phyloP scores from a whole-genome alignment of 2,797 vertebrate genomes.

The Pangasius mekongensis region DNA sequence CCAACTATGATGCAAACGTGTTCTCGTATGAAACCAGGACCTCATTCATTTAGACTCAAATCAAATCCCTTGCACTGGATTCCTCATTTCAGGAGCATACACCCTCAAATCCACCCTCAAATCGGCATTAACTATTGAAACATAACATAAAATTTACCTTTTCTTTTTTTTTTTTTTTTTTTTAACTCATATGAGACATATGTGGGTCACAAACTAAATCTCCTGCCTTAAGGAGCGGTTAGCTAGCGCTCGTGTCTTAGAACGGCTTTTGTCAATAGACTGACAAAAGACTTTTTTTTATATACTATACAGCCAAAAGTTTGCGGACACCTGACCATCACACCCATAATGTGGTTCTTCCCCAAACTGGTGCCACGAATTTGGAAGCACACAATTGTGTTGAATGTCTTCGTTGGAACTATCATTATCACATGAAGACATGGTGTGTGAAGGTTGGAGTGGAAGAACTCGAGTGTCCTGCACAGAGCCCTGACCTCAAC shows the following conservation, averaged over 20 bases:
- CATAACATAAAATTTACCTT: accelerated
- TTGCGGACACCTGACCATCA: too few species aligned
- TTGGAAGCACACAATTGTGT: too few species aligned
- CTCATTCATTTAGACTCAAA: conserved; percentile 26
- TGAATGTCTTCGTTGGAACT: too few species aligned
- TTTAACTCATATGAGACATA: not conserved
- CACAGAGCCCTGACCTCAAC: too few species aligned
- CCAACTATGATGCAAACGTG: not conserved
- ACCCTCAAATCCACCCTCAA: too few species aligned
- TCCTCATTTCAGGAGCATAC: conserved; percentile 41
- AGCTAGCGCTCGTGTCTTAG: not conserved
- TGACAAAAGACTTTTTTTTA: conserved; percentile 61
- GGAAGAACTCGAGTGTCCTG: too few species aligned
- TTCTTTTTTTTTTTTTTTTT: not conserved
- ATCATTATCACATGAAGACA: too few species aligned
- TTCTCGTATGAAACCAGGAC: conserved; percentile 27
- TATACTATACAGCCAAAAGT: too few species aligned
- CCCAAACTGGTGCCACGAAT: too few species aligned
- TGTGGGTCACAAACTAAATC: conserved; percentile 16
- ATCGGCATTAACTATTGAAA: conserved; percentile 22
- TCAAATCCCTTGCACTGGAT: conserved; percentile 18
- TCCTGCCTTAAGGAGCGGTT: conserved; percentile 47
- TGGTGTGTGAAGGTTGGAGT: too few species aligned
- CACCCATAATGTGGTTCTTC: too few species aligned
- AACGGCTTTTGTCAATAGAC: conserved; percentile 59